These are phyloP conservation scores for Pristionchus fissidentatus DNA, from an alignment of 2,888 invertebrate genomes.

Conservation along the genomic window DNA sequence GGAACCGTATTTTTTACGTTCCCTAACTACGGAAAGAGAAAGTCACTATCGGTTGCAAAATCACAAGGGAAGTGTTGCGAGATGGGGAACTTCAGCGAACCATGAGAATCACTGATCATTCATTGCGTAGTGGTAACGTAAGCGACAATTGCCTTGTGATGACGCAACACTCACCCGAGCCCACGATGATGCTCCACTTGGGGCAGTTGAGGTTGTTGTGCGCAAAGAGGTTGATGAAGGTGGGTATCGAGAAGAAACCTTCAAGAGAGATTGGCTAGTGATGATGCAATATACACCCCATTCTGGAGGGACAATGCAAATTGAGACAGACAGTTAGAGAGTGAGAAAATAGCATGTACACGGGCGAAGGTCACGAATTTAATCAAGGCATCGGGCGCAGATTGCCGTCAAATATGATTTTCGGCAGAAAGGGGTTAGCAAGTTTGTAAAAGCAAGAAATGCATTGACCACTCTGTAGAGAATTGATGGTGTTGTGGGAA, in stretches of 20 bases:
- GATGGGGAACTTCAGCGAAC: conserved; percentile 37
- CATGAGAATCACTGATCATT: conserved; percentile 57
- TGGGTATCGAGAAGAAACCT: conserved; percentile 65
- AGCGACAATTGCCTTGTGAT: background rate
- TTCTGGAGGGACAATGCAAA: conserved; percentile 51
- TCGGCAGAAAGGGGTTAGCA: no score
- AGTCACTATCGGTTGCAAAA: background rate
- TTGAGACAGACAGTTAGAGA: no score
- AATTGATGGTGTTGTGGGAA: no score
- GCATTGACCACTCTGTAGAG: no score
- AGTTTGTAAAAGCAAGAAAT: no score
- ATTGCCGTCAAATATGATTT: no score
- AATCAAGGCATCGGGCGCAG: no score
- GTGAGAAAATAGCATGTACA: no score
- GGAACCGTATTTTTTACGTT: background rate
- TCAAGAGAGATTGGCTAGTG: background rate
- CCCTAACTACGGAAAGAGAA: background rate
- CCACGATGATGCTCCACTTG: conserved; percentile 59
- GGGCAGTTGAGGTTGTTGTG: conserved; percentile 57
- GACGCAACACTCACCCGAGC: conserved; percentile 53
- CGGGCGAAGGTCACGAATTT: no score
- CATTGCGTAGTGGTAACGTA: conserved; percentile 55
- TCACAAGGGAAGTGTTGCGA: background rate
- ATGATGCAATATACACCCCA: no score
- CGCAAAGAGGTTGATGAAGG: conserved; percentile 57